Conservation (phyloP, 1,140 invertebrate genomes). For the Mylabris phalerata region DNA sequence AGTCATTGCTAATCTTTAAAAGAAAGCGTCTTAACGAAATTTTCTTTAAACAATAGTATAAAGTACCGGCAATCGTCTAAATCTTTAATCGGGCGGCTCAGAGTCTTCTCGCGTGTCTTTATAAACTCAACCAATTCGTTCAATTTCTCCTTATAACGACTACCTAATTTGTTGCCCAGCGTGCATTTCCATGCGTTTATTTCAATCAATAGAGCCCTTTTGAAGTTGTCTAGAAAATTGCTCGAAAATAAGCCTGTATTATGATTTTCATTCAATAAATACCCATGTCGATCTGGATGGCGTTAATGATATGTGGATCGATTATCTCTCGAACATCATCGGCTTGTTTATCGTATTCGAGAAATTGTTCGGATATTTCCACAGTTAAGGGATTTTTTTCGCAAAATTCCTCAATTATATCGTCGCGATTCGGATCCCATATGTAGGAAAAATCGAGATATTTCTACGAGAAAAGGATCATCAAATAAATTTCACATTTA, state of each 20-base stretch:
- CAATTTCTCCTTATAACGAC: conserved; percentile 57
- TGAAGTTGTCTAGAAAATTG: conserved; percentile 55
- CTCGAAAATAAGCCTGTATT: too few species aligned
- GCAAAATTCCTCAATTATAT: conserved; percentile 62
- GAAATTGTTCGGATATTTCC: conserved; percentile 66
- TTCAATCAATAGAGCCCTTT: conserved; percentile 61
- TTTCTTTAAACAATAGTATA: not conserved
- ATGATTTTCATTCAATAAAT: conserved; percentile 13
- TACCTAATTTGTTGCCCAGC: conserved; percentile 54
- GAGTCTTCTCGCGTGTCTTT: conserved; percentile 56
- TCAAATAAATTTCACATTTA: not conserved
- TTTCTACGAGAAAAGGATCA: conserved; percentile 31
- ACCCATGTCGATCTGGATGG: conserved; percentile 62
- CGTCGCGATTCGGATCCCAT: conserved; percentile 64
- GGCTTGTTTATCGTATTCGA: conserved; percentile 60
- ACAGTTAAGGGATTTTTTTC: conserved; percentile 61
- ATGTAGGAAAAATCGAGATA: conserved; percentile 56
- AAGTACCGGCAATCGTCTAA: conserved; percentile 57
- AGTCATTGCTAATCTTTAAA: conserved; percentile 57
- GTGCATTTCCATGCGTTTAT: conserved; percentile 63
- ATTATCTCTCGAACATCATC: conserved; percentile 57
- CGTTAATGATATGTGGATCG: conserved; percentile 55
- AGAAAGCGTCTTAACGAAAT: not conserved
- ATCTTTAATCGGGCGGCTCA: conserved; percentile 60
- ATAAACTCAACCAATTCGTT: conserved; percentile 62